Conservation (phyloP, 2,888 invertebrate genomes). For the Andrena marginata region DNA sequence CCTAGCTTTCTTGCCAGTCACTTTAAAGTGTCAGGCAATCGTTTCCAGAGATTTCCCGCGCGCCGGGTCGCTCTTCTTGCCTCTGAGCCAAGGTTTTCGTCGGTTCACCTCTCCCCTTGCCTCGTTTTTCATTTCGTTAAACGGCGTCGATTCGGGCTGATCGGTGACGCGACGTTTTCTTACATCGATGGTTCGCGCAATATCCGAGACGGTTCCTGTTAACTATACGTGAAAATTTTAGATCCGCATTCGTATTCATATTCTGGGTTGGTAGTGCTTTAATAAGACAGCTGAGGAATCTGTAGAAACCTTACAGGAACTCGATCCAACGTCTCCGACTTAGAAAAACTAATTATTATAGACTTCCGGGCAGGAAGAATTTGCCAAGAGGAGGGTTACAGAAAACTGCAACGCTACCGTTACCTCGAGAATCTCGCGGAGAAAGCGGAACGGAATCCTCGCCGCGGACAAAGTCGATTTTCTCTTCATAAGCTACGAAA, state of each 20-base stretch:
- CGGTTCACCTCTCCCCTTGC: not conserved
- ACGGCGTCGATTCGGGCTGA: not conserved
- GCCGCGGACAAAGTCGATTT: slow-evolving; percentile 4
- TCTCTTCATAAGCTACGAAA: not conserved
- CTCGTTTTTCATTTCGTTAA: not conserved
- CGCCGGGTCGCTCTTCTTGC: slow-evolving; percentile 11
- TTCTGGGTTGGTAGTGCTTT: not conserved
- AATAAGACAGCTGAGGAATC: not conserved
- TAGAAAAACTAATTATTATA: not conserved
- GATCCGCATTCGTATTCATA: not conserved
- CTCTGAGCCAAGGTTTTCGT: not conserved
- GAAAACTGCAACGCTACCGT: not conserved
- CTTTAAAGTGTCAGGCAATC: slow-evolving; percentile 52
- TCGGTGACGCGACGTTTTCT: not conserved
- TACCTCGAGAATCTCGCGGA: not conserved
- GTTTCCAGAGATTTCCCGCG: slow-evolving; percentile 20
- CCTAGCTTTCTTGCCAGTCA: slow-evolving; percentile 50
- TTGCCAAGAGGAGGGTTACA: not conserved
- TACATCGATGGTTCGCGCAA: not conserved
- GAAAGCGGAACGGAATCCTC: not conserved
- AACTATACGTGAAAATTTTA: not conserved
- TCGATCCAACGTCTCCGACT: not conserved
- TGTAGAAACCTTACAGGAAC: not conserved
- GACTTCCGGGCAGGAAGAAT: not conserved
- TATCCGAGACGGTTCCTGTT: not conserved